phyloP scores from a whole-genome alignment of 2,888 invertebrate genomes.

The Mactromeris polynyma region DNA sequence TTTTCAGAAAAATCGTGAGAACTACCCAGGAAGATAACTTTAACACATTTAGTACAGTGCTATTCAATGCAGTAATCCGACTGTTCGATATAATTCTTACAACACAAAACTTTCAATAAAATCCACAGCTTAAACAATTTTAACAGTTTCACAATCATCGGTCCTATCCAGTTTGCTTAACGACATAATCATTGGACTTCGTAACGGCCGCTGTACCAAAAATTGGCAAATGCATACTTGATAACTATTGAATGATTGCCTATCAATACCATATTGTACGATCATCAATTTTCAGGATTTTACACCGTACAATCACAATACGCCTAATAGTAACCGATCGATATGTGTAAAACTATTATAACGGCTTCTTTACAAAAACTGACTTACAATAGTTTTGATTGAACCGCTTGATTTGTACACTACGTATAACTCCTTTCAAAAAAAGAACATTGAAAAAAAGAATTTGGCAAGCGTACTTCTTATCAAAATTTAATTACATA shows the following conservation, averaged over 20 bases:
- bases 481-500: conserved; percentile 45
- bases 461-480: conserved; percentile 34
- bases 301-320: background rate
- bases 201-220: conserved; percentile 18
- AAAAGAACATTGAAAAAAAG: conserved; percentile 30
- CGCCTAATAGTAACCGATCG: background rate
- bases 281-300: conserved; percentile 38
- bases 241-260: conserved; percentile 32
- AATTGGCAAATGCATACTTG: conserved; percentile 12
- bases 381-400: no score
- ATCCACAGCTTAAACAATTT: background rate
- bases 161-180: background rate
- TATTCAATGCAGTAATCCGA: background rate
- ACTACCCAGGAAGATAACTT: background rate
- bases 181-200: background rate
- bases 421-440: conserved; percentile 5
- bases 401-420: background rate
- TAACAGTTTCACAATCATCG: background rate
- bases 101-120: conserved; percentile 1
- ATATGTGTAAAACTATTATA: no score
- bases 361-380: no score
- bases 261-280: conserved; percentile 29
- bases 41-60: background rate
- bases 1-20: background rate
- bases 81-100: background rate